These are phyloP conservation scores for Steromphala cineraria DNA, from an alignment of 2,888 invertebrate genomes.

Conservation along the genomic window DNA sequence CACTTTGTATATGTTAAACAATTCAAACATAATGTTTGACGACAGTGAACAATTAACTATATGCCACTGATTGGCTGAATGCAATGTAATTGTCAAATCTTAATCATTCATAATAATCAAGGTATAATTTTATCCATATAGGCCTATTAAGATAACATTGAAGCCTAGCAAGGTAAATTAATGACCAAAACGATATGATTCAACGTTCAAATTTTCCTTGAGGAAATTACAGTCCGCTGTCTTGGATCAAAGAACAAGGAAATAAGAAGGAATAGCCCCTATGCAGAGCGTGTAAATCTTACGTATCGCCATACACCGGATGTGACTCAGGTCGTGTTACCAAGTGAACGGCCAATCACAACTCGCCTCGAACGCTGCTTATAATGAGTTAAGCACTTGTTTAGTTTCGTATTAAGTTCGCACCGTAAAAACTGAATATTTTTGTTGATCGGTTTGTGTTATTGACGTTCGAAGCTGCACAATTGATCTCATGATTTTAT, in stretches of 20 bases:
- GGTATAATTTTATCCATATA: too few relatives aligned
- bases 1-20: too few relatives aligned
- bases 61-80: too few relatives aligned
- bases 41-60: too few relatives aligned
- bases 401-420: constrained; percentile 18
- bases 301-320: constrained; percentile 21
- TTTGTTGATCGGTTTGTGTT: constrained; percentile 23
- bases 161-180: too few relatives aligned
- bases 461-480: neutral
- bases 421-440: constrained; percentile 7
- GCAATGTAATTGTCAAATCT: too few relatives aligned
- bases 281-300: too few relatives aligned
- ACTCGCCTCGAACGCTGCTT: constrained; percentile 24
- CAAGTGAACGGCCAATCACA: constrained; percentile 50
- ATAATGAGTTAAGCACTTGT: neutral
- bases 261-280: neutral
- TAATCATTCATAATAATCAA: too few relatives aligned
- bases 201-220: too few relatives aligned
- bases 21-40: too few relatives aligned
- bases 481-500: neutral
- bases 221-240: neutral
- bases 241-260: neutral
- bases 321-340: constrained; percentile 38
- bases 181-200: too few relatives aligned
- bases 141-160: too few relatives aligned